Evolutionary conservation across 2,797 vertebrate genomes (phyloP).

Genomic region (Chelon auratus): DNA sequence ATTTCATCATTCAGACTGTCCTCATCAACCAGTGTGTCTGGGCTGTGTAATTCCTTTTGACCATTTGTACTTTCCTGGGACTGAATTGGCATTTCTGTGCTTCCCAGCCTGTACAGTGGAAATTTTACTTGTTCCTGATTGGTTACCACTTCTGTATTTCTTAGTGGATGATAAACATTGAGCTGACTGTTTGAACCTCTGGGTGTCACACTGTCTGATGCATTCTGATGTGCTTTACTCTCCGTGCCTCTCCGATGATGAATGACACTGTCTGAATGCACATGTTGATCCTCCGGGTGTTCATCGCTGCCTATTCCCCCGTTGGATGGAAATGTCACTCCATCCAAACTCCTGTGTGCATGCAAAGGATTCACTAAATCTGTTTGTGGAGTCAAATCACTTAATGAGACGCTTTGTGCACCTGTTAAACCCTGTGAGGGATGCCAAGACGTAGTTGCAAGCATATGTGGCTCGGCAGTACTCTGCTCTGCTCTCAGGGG

Average conservation of each 20-base stretch:
- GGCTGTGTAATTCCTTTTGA: constrained; percentile 13
- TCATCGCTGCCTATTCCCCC: constrained; percentile 21
- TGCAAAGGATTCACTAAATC: constrained; percentile 46
- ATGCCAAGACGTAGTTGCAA: constrained; percentile 56
- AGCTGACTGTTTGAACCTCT: constrained; percentile 18
- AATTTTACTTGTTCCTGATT: constrained; percentile 35
- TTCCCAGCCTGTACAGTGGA: constrained; percentile 4
- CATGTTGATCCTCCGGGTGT: constrained; percentile 9
- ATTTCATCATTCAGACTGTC: constrained; percentile 11
- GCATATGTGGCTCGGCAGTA: constrained; percentile 38
- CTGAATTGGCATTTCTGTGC: constrained; percentile 8
- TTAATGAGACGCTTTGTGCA: constrained; percentile 22
- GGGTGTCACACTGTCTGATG: constrained; percentile 12
- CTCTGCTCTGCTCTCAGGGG: constrained; percentile 45
- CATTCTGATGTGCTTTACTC: constrained; percentile 17
- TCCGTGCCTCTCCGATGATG: constrained; percentile 28
- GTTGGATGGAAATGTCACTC: constrained; percentile 35
- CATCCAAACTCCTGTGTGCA: constrained; percentile 28
- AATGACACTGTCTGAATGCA: constrained; percentile 19
- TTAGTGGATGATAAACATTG: constrained; percentile 5
- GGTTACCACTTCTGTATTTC: constrained; percentile 37
- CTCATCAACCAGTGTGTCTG: not conserved
- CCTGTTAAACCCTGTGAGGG: constrained; percentile 25
- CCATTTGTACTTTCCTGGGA: constrained; percentile 2
- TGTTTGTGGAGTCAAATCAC: constrained; percentile 23